phyloP scores from a whole-genome alignment of 2,888 invertebrate species.

The Drosophila kuntzei region DNA sequence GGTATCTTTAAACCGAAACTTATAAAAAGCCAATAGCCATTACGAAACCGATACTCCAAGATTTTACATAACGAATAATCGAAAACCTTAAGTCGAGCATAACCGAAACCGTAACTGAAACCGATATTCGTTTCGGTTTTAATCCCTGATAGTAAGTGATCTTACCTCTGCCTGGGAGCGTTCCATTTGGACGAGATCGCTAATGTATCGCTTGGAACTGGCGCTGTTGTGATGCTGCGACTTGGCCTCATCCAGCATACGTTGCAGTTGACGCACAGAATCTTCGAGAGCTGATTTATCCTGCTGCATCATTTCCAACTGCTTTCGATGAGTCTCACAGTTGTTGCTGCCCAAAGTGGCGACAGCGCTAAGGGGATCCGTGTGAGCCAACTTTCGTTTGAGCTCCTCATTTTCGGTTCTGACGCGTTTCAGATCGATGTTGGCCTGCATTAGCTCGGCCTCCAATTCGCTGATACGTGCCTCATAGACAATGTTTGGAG shows the following conservation, averaged over 20 bases:
- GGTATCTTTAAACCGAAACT: too few relatives aligned
- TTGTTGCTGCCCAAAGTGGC: slow-evolving; percentile 83
- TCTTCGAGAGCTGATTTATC: slow-evolving; percentile 90
- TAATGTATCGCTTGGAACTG: slow-evolving; percentile 89
- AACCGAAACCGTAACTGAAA: too few relatives aligned
- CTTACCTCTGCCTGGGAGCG: slow-evolving; percentile 89
- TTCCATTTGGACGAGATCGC: slow-evolving; percentile 91
- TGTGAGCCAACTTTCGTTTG: slow-evolving; percentile 84
- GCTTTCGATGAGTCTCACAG: slow-evolving; percentile 88
- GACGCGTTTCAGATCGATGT: slow-evolving; percentile 91
- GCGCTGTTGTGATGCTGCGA: slow-evolving; percentile 83
- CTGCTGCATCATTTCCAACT: slow-evolving; percentile 90
- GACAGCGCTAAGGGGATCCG: slow-evolving; percentile 59
- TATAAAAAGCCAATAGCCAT: too few relatives aligned
- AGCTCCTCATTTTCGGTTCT: slow-evolving; percentile 88
- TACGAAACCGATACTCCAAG: too few relatives aligned
- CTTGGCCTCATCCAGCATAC: slow-evolving; percentile 88
- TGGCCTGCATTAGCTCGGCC: slow-evolving; percentile 92
- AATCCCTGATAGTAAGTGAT: too few relatives aligned
- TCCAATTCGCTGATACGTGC: slow-evolving; percentile 94
- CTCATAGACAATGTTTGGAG: slow-evolving; percentile 93
- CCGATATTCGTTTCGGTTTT: too few relatives aligned
- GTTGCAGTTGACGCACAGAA: slow-evolving; percentile 89
- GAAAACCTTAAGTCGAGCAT: too few relatives aligned
- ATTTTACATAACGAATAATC: too few relatives aligned